Conservation (phyloP, 2,888 invertebrate species). For the Pseudolycoriella hygida region DNA sequence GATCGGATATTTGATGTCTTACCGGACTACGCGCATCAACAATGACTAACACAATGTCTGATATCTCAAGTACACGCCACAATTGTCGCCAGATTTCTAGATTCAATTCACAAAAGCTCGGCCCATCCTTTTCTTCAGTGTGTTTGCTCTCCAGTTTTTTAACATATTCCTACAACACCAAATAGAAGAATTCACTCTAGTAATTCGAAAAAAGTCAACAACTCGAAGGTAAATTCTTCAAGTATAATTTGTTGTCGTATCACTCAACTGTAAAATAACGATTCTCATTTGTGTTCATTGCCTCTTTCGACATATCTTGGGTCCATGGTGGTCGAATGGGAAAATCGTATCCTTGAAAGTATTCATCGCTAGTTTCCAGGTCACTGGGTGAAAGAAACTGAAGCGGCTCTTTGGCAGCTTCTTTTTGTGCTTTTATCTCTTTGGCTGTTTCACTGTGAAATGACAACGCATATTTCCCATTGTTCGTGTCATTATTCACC, state of each 20-base stretch:
- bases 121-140: slow-evolving; percentile 33
- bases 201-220: too few relatives aligned
- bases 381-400: slow-evolving; percentile 37
- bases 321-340: slow-evolving; percentile 79
- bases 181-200: not conserved
- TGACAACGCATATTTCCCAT: slow-evolving; percentile 63
- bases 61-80: slow-evolving; percentile 90
- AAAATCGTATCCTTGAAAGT: slow-evolving; percentile 52
- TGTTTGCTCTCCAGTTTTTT: slow-evolving; percentile 43
- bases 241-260: too few relatives aligned
- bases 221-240: too few relatives aligned
- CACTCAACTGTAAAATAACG: slow-evolving; percentile 44
- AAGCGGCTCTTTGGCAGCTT: slow-evolving; percentile 41
- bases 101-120: slow-evolving; percentile 85
- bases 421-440: slow-evolving; percentile 46
- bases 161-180: slow-evolving; percentile 48
- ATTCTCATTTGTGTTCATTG: slow-evolving; percentile 63
- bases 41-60: slow-evolving; percentile 73
- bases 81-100: slow-evolving; percentile 92
- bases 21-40: slow-evolving; percentile 77
- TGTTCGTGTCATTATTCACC: slow-evolving; percentile 13
- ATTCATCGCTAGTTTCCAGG: slow-evolving; percentile 51
- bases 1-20: slow-evolving; percentile 21
- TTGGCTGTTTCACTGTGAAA: slow-evolving; percentile 66
- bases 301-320: slow-evolving; percentile 47